Evolutionary conservation across 2,113 vertebrate genomes (phyloP), one percentile per base, ranked within the genome.

Genomic region (Takifugu flavidus): DNA sequence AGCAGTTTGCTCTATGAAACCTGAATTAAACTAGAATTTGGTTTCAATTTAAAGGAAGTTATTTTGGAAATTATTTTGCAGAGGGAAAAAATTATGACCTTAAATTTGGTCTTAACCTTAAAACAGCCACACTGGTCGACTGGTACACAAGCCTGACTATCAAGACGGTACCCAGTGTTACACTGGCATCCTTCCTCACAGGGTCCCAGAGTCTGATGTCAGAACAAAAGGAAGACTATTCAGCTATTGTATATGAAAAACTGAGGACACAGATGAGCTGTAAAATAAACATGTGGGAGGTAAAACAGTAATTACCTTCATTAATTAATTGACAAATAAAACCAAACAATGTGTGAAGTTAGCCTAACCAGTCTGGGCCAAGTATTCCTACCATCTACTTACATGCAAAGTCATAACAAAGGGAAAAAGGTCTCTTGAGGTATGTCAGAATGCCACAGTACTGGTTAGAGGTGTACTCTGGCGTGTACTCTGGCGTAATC

Each of bases 241-340:
- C 79, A 45, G 3, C 14, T 4, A 88, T 1, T 77, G 25, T 83
- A 81, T 62, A 83, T 55, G 49, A 78, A 83, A 54, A 79, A 77
- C 15, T 66, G 50, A 15, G 75, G 82, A 56, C 79, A 87, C 0
- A 53, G 45, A 47, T 39, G 34, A 31, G 52, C 61, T 78, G 44
- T 15, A 45, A 45, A 45, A 45, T 13, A 45, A 45, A 45, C 44
- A 45, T 45, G 44, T 14, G 34, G 11, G 2, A 10, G 34, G 11
- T 39, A 39, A 10, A 3, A 11, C 11, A 1, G 2, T 3, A 10
- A 39, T 11, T 39, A 10, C 34, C 11, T 39, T 39, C 7, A 20
- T 20, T 20, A 20, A 20, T 20, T 20, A 20, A 20, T 20, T 20
- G 20, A 20, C 20, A 39, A 39, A 39, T 39, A 39, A 39, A 45